These are phyloP conservation scores for Scopus umbretta DNA, from an alignment of 2,113 vertebrate genomes.

Conservation along the genomic window DNA sequence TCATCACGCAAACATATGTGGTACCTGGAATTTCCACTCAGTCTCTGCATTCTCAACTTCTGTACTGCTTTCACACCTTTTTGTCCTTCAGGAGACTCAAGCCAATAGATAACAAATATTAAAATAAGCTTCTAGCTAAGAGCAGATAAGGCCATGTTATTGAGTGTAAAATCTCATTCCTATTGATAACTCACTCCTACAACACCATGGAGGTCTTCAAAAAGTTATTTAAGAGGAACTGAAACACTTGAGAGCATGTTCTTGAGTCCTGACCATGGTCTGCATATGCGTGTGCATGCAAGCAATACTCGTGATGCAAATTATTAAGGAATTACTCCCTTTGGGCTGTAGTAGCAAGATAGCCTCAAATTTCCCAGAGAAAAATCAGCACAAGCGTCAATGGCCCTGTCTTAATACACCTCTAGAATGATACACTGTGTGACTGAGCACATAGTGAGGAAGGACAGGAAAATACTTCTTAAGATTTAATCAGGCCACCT, in stretches of 20 bases:
- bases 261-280: not conserved
- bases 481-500: not conserved
- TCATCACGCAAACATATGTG: accelerated
- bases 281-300: not conserved
- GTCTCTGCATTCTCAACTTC: not conserved
- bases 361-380: not conserved
- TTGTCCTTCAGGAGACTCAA: not conserved
- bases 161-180: not conserved
- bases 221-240: not conserved
- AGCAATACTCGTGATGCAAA: not conserved
- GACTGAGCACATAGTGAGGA: not conserved
- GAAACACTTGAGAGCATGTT: not conserved
- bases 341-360: not conserved
- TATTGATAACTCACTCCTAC: not conserved
- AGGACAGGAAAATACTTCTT: not conserved
- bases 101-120: not conserved
- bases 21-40: not conserved
- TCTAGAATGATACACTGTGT: not conserved
- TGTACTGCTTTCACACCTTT: not conserved
- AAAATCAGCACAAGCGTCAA: not conserved
- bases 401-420: not conserved
- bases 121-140: not conserved
- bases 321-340: not conserved
- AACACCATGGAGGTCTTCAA: not conserved
- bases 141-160: not conserved